These are phyloP conservation scores for Pandion haliaetus DNA, from an alignment of 2,113 vertebrate genomes.

Conservation along the genomic window DNA sequence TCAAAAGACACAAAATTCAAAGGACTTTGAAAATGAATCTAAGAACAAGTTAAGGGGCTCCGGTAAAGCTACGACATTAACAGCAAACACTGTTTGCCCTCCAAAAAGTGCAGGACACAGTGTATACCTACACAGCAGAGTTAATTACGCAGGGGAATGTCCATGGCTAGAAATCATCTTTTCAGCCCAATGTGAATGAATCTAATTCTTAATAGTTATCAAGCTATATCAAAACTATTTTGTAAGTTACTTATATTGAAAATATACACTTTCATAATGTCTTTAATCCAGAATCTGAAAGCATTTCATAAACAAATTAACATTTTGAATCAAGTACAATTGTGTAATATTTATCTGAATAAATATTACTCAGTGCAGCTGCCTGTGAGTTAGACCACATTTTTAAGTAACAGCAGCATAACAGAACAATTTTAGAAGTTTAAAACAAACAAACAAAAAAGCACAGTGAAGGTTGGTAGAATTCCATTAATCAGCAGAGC, in stretches of 20 bases:
- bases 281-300: not conserved
- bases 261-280: not conserved
- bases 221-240: not conserved
- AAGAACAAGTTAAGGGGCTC: not conserved
- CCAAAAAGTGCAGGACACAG: not conserved
- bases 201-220: too few species aligned
- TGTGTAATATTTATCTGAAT: not conserved
- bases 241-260: not conserved
- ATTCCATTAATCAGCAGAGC: not conserved
- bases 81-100: not conserved
- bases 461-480: not conserved
- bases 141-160: too few species aligned
- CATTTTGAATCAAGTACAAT: not conserved
- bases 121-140: not conserved
- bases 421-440: not conserved
- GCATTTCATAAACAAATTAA: not conserved
- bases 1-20: not conserved
- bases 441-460: not conserved
- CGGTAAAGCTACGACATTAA: not conserved
- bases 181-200: not conserved
- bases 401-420: not conserved
- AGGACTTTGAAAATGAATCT: not conserved
- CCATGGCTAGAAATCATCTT: not conserved
- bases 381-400: not conserved
- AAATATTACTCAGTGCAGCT: not conserved